These are phyloP conservation scores for Rhynchopsitta pachyrhyncha DNA, from an alignment of 2,113 vertebrate species.

Conservation along the genomic window DNA sequence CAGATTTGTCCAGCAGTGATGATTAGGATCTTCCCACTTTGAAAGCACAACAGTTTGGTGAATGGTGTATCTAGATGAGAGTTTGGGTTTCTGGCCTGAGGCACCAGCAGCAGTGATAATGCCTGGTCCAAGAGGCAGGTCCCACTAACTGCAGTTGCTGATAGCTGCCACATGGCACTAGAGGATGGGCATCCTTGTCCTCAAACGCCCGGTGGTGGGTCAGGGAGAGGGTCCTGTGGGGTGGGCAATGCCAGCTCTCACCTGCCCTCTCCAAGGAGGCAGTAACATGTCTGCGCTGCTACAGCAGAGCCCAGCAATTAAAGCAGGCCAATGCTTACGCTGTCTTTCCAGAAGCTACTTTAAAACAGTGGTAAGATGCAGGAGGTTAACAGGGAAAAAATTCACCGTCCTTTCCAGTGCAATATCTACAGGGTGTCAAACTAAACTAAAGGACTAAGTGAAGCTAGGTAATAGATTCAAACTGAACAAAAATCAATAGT, in stretches of 20 bases:
- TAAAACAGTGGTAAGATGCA: background rate
- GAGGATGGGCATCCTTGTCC: too few relatives aligned
- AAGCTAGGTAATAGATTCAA: background rate
- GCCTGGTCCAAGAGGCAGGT: background rate
- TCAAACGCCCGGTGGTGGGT: background rate
- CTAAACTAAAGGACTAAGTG: background rate
- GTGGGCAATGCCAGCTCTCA: background rate
- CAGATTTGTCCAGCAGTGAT: background rate
- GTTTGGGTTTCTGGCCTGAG: background rate
- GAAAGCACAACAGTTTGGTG: background rate
- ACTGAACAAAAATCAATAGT: background rate
- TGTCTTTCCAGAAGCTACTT: background rate
- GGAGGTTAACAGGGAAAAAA: background rate
- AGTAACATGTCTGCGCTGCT: accelerated
- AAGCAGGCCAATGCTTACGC: background rate
- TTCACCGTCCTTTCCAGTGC: background rate
- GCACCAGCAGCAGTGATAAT: background rate
- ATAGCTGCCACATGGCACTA: background rate
- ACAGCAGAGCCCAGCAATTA: background rate
- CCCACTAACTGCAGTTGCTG: background rate
- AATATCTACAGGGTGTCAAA: background rate
- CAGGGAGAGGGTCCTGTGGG: background rate
- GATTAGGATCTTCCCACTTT: background rate
- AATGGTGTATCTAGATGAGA: background rate
- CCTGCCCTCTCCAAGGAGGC: background rate